Conservation (phyloP, 2,888 invertebrate genomes). For the Melanchra persicariae region DNA sequence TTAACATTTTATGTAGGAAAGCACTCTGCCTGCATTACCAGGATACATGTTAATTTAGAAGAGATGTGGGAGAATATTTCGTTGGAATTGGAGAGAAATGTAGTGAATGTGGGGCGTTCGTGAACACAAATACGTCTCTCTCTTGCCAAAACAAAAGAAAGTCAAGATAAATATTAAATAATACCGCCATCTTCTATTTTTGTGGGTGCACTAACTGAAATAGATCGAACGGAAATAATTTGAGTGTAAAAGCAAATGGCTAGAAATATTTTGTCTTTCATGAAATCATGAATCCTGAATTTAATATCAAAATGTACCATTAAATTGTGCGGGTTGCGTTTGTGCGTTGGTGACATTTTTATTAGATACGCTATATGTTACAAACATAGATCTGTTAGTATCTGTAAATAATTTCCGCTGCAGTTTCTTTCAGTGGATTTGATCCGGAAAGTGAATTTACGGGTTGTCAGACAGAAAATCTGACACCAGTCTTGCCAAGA, state of each 20-base stretch:
- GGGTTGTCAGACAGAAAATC: too few species aligned
- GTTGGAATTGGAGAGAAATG: constrained; percentile 56
- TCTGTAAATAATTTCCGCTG: constrained; percentile 24
- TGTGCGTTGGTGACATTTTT: constrained; percentile 39
- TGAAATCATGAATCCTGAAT: constrained; percentile 32
- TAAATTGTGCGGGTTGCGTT: constrained; percentile 37
- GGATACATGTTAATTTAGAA: constrained; percentile 61
- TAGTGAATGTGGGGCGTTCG: constrained; percentile 55
- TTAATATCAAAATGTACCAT: constrained; percentile 48
- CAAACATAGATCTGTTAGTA: constrained; percentile 24
- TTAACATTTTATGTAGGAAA: constrained; percentile 66
- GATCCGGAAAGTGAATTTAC: constrained; percentile 26
- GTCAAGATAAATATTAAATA: constrained; percentile 55
- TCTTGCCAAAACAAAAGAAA: constrained; percentile 40
- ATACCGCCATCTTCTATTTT: constrained; percentile 34
- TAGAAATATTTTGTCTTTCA: constrained; percentile 39
- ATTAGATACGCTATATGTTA: constrained; percentile 26
- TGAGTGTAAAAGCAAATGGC: constrained; percentile 24
- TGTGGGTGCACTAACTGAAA: constrained; percentile 37
- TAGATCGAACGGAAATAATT: constrained; percentile 51
- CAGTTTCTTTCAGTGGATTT: constrained; percentile 8
- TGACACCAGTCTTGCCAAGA: too few species aligned
- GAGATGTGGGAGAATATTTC: constrained; percentile 61
- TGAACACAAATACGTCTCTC: constrained; percentile 54
- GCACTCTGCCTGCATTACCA: constrained; percentile 57